These are phyloP conservation scores for Solenopsis fugax DNA, from an alignment of 1,140 invertebrate species.

Conservation along the genomic window DNA sequence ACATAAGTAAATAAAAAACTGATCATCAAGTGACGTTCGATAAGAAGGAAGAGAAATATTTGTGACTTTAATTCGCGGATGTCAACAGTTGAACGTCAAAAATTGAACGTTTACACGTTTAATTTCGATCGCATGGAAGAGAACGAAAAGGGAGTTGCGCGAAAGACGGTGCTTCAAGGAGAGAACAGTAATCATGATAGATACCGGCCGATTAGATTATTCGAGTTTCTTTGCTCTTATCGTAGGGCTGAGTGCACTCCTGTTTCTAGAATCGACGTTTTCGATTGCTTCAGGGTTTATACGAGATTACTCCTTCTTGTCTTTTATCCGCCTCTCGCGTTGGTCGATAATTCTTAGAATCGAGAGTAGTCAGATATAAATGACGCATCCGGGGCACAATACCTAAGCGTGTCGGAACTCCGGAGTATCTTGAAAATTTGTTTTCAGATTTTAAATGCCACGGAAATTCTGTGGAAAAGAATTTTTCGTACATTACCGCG, in stretches of 20 bases:
- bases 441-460: neutral
- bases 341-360: conserved; percentile 51
- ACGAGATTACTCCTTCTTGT: conserved; percentile 58
- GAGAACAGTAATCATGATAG: conserved; percentile 60
- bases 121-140: conserved; percentile 26
- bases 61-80: conserved; percentile 29
- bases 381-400: conserved; percentile 29
- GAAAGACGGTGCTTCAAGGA: conserved; percentile 32
- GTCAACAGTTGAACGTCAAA: conserved; percentile 22
- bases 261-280: conserved; percentile 58
- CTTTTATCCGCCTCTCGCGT: conserved; percentile 42
- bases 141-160: conserved; percentile 5
- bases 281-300: conserved; percentile 59
- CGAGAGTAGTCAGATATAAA: conserved; percentile 49
- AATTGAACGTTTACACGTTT: conserved; percentile 38
- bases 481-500: neutral
- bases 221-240: conserved; percentile 64
- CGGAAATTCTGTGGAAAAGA: neutral
- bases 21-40: conserved; percentile 18
- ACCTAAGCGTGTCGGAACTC: too few relatives aligned
- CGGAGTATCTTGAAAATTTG: neutral
- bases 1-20: conserved; percentile 23
- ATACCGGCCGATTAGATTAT: conserved; percentile 66
- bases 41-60: conserved; percentile 26
- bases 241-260: conserved; percentile 50